Percentiles rank a stretch among this genome's conserved stretches.
phyloP scores from a whole-genome alignment of 2,113 vertebrate species.

The Forbesichthys papilliferus region DNA sequence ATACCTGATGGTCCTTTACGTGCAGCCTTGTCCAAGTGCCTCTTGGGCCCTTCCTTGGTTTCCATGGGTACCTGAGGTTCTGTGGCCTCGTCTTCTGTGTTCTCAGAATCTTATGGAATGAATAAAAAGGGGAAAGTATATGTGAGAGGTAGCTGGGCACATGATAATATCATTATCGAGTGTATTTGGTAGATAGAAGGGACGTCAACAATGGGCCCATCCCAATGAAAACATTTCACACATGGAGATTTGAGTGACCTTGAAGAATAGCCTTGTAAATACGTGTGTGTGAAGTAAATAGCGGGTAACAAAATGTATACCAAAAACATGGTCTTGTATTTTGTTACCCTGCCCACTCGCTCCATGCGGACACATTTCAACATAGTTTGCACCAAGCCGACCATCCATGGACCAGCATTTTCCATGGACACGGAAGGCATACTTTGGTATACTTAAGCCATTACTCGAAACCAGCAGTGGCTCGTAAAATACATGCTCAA shows the following conservation, averaged over 20 bases:
- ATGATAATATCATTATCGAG: neutral
- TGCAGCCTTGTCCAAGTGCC: constrained; percentile 83
- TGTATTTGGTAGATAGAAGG: neutral
- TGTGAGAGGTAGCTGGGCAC: neutral
- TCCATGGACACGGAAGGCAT: too few relatives aligned
- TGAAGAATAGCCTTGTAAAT: constrained; percentile 11
- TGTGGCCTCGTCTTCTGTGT: constrained; percentile 92
- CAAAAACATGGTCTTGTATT: too few relatives aligned
- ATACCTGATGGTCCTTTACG: constrained; percentile 83
- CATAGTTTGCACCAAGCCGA: too few relatives aligned
- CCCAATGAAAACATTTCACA: constrained; percentile 44
- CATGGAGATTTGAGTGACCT: constrained; percentile 35
- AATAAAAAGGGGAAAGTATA: constrained; percentile 4
- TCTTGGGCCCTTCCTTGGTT: constrained; percentile 76
- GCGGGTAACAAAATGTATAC: too few relatives aligned
- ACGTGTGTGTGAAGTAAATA: too few relatives aligned
- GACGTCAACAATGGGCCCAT: constrained; percentile 17
- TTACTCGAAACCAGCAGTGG: too few relatives aligned
- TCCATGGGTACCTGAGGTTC: constrained; percentile 82
- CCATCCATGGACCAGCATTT: too few relatives aligned
- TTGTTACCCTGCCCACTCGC: neutral
- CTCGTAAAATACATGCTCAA: too few relatives aligned
- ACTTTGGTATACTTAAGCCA: too few relatives aligned
- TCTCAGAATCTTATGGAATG: constrained; percentile 88
- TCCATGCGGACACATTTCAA: too few relatives aligned